These are phyloP conservation scores for Phania funesta DNA, from an alignment of 2,888 invertebrate genomes.

Conservation along the genomic window DNA sequence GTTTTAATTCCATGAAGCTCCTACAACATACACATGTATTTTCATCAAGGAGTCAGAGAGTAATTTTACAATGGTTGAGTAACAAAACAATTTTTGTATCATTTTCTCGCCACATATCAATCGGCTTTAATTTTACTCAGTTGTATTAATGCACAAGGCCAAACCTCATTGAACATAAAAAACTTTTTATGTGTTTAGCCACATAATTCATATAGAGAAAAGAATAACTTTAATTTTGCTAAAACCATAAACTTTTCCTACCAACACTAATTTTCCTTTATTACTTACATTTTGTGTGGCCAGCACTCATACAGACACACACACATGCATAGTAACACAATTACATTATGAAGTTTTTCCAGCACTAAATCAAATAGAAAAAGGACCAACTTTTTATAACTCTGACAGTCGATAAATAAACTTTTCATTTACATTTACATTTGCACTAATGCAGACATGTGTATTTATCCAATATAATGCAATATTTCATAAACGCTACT, in stretches of 20 bases:
- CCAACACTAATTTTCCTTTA: conserved; percentile 17
- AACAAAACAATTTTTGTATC: too few species aligned
- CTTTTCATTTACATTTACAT: too few species aligned
- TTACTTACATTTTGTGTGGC: background rate
- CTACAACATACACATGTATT: too few species aligned
- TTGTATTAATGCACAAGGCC: background rate
- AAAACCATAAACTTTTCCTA: background rate
- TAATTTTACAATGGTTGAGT: too few species aligned
- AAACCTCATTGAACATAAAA: background rate
- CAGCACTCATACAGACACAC: too few species aligned
- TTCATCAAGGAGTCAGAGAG: too few species aligned
- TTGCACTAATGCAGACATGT: too few species aligned
- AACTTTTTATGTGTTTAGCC: background rate
- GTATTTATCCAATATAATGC: background rate
- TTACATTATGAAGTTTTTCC: background rate
- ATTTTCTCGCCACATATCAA: too few species aligned
- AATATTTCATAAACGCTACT: background rate
- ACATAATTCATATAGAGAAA: background rate
- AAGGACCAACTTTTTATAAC: conserved; percentile 6
- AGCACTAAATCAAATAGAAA: background rate
- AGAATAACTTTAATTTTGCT: background rate
- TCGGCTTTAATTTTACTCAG: background rate
- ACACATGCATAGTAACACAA: background rate
- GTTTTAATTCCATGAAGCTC: too few species aligned
- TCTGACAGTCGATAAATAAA: conserved; percentile 8